Base-by-base conservation (phyloP, 2,888 invertebrate genomes). In the Athalia circularis region DNA sequence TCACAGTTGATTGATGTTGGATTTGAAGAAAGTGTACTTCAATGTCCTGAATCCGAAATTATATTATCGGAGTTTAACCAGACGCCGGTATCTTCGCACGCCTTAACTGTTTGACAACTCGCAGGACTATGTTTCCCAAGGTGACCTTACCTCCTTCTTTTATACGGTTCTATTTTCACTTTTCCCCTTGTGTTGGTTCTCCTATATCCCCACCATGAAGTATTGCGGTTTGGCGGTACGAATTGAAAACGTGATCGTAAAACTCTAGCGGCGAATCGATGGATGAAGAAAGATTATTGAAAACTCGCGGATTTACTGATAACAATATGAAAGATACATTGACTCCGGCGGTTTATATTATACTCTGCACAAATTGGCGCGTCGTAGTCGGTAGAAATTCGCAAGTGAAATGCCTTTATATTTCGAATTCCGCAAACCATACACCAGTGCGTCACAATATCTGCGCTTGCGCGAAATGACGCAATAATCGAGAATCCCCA, bases 91-190 rank as follows among this genome's bases (percentile, higher is more conserved):
- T 29, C 8, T 9, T 43, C 9, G 52, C 47, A 61, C 70, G 15
- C 64, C 64, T 65, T 54, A 15, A 65, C 75, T 8, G 80, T 85
- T 84, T 86, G 86, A 87, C 87, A 86, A 86, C 83, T 86, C 80
- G 79, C 75, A 83, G 84, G 81, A 81, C 82, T 85, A 82, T 86
- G 86, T 84, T 84, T 80, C 79, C 77, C 80, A 84, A 87, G 85
- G 86, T 88, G 88, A 89, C 89, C 89, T 89, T 89, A 85, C 83
- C 85, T 85, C 87, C 84, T 83, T 86, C 84, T 89, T 88, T 86
- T 86, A 86, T 85, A 86, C 80, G 62, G 43, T 72, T 45, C 72
- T 72, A 75, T 75, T 50, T 75, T 62, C 75, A 45, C 48, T 43
- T 50, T 4, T 48, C 43, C 62, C 50, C 7, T 43, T 47, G 47